Base-by-base conservation (phyloP, 2,888 invertebrate species). In the Sinelater perroti region DNA sequence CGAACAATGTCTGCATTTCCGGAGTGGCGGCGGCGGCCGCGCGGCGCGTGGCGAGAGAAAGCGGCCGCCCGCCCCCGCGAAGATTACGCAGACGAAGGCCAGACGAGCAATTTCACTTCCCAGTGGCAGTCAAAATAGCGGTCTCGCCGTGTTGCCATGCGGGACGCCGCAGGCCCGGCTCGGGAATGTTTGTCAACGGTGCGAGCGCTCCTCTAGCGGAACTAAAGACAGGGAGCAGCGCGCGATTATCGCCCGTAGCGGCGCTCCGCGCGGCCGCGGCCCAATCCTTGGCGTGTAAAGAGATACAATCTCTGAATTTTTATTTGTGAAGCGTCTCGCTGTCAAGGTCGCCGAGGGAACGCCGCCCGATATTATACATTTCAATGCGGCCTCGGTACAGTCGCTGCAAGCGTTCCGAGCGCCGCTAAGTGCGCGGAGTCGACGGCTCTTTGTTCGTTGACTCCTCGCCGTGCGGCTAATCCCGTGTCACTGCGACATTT, bases 291-390 rank as follows among this genome's bases (percentile, higher is more conserved):
- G 52, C 57, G 60, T 58, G 61, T 62, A 63, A 60, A 63, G 58
- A 62, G 67, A 67, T 66, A 67, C 62, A 66, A 67, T 67, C 65
- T 65, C 63, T 64, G 65, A 62, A 62, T 65, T 67, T 66, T 66
- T 67, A 66, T 67, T 67, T 67, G 67, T 65, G 55, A 63, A 64
- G 55, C 62, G 62, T 61, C 66, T 66, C 64, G 69, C 65, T 66
- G 66, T 68, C 69, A 69, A 69, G 69, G 69, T 63, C 67, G 64
- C 59, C 55, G 56, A 61, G 60, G 64, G 65, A 65, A 63, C 63
- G 64, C 60, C 46, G 53, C 56, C 55, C 35, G 38, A 50, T 45
- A 51, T 42, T 47, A 49, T 44, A 45, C 38, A 56, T 50, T 56
- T 56, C 56, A 57, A 52, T 53, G 57, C 57, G 36, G 31, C 20